A percentile compares a stretch with the other conserved stretches of the same genome.
These are phyloP conservation scores for Nemoura dubitans DNA, from an alignment of 2,888 invertebrate species.

Conservation along the genomic window DNA sequence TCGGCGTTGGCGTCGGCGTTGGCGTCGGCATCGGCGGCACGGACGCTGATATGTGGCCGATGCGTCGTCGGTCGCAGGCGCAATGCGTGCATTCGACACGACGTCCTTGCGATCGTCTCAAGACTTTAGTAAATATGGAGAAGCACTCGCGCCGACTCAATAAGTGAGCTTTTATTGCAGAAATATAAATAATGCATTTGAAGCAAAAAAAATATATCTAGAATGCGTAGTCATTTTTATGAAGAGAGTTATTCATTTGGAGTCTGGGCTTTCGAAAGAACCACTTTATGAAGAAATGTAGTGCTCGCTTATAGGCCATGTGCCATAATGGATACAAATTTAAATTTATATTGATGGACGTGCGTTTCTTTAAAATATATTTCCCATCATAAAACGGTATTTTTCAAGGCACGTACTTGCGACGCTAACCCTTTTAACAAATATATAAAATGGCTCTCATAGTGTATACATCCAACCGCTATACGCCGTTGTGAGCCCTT, in stretches of 20 bases:
- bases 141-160: not conserved
- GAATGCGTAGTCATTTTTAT: not conserved
- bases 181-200: conserved; percentile 12
- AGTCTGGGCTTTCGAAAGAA: not conserved
- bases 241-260: conserved; percentile 12
- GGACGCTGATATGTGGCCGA: too few relatives aligned
- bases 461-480: not conserved
- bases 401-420: not conserved
- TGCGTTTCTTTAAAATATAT: not conserved
- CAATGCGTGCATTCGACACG: not conserved
- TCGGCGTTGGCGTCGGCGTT: too few relatives aligned
- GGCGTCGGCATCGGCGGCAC: too few relatives aligned
- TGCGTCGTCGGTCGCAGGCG: too few relatives aligned
- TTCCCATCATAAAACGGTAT: not conserved
- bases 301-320: not conserved
- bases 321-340: not conserved
- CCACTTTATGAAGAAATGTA: not conserved
- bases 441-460: not conserved
- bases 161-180: not conserved
- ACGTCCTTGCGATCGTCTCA: not conserved
- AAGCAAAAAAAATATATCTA: not conserved
- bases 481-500: not conserved
- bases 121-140: not conserved
- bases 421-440: not conserved
- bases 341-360: conserved; percentile 7